These are phyloP conservation scores for Augochlorella aurata DNA, from an alignment of 2,888 invertebrate species.

Conservation along the genomic window DNA sequence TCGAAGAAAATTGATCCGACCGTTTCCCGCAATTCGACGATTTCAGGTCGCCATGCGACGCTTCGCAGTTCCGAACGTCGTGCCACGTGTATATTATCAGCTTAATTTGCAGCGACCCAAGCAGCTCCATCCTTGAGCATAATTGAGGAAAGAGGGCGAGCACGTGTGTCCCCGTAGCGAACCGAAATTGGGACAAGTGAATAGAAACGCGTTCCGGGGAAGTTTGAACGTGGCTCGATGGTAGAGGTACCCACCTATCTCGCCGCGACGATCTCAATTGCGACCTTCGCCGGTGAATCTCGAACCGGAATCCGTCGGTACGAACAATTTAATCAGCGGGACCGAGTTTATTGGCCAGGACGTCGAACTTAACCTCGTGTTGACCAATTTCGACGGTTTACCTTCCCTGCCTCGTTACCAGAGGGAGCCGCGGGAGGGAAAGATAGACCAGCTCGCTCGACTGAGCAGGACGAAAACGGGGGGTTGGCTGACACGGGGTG, in stretches of 20 bases:
- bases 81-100: not conserved
- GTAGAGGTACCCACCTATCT: conserved; percentile 25
- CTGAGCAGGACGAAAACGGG: not conserved
- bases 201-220: conserved; percentile 11
- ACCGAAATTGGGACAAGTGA: conserved; percentile 12
- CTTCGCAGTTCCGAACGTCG: not conserved
- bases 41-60: too few relatives aligned
- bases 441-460: conserved; percentile 30
- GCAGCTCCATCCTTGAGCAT: not conserved
- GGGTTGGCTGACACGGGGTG: not conserved
- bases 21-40: too few relatives aligned
- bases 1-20: too few relatives aligned
- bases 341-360: conserved; percentile 63
- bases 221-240: conserved; percentile 6
- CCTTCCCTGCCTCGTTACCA: conserved; percentile 62
- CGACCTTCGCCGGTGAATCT: conserved; percentile 51
- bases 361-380: conserved; percentile 69
- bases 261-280: conserved; percentile 50
- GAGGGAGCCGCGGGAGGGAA: conserved; percentile 36
- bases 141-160: not conserved
- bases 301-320: conserved; percentile 41
- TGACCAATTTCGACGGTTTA: conserved; percentile 72
- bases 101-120: not conserved
- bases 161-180: not conserved
- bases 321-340: conserved; percentile 67